A percentile compares a stretch with the other conserved stretches of the same genome.
Conservation (phyloP, 2,113 vertebrate species). For the Forbesichthys agassizii region DNA sequence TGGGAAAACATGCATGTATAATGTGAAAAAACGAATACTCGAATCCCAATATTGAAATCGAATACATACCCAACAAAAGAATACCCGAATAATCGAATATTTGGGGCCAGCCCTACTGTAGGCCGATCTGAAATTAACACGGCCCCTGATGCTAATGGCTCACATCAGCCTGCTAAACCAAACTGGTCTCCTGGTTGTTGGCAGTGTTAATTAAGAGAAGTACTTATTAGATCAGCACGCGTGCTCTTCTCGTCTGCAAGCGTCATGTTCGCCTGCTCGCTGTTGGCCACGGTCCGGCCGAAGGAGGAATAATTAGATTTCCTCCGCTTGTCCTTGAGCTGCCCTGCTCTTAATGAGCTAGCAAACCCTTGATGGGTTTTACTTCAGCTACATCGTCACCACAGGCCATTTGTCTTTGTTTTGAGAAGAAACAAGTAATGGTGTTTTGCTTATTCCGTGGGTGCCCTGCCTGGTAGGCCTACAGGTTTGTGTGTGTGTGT, state of each 20-base stretch:
- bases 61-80: too few species aligned
- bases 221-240: conserved; percentile 35
- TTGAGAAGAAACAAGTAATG: background rate
- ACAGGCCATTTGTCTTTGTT: conserved; percentile 54
- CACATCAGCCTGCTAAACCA: background rate
- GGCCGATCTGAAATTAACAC: too few species aligned
- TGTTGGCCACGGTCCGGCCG: conserved; percentile 43
- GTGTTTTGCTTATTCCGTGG: background rate
- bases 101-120: too few species aligned
- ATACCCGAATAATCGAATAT: too few species aligned
- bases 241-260: conserved; percentile 41
- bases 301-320: conserved; percentile 68
- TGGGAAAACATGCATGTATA: too few species aligned
- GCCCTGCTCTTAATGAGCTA: conserved; percentile 55
- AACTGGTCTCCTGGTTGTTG: too few species aligned
- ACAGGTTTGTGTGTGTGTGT: conserved; percentile 17
- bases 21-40: too few species aligned
- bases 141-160: background rate
- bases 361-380: conserved; percentile 58
- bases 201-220: background rate
- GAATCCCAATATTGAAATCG: too few species aligned
- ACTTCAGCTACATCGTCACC: conserved; percentile 51
- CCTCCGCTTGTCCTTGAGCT: conserved; percentile 55
- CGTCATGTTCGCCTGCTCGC: conserved; percentile 38
- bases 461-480: background rate